Percentiles rank a stretch among this genome's conserved stretches.
Conservation (phyloP, 2,113 vertebrate genomes). For the Carettochelys insculpta region DNA sequence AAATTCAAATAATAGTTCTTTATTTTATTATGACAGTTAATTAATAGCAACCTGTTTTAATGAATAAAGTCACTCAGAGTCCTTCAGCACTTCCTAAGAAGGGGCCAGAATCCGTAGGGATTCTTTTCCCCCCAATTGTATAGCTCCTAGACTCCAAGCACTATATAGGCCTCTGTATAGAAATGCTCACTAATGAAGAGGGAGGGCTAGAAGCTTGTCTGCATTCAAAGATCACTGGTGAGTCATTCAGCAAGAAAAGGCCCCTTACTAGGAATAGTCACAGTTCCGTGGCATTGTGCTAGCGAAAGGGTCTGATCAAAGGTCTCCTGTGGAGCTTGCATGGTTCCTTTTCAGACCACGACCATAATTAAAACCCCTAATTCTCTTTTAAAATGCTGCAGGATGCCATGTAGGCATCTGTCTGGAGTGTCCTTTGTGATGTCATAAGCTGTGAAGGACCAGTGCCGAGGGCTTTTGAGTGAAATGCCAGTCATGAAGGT, state of each 20-base stretch:
- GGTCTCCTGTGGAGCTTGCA: slow-evolving; percentile 83
- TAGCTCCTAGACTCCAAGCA: slow-evolving; percentile 75
- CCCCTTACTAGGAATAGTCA: slow-evolving; percentile 87
- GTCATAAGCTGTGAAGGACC: slow-evolving; percentile 88
- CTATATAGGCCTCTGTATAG: slow-evolving; percentile 86
- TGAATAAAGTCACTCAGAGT: slow-evolving; percentile 88
- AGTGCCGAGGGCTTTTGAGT: slow-evolving; percentile 83
- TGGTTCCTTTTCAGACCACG: slow-evolving; percentile 87
- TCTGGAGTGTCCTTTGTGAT: slow-evolving; percentile 90
- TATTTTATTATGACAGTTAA: slow-evolving; percentile 91
- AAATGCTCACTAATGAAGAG: slow-evolving; percentile 91
- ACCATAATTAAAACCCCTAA: slow-evolving; percentile 92
- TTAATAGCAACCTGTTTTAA: slow-evolving; percentile 91
- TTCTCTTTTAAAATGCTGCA: slow-evolving; percentile 92
- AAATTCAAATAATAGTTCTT: slow-evolving; percentile 88
- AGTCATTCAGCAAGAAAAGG: slow-evolving; percentile 87
- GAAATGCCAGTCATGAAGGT: slow-evolving; percentile 87
- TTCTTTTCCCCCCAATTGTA: slow-evolving; percentile 83
- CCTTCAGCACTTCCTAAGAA: slow-evolving; percentile 88
- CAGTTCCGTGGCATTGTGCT: slow-evolving; percentile 90
- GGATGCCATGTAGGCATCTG: slow-evolving; percentile 90
- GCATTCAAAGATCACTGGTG: slow-evolving; percentile 90
- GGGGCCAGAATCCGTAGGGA: slow-evolving; percentile 83
- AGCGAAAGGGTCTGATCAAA: slow-evolving; percentile 85
- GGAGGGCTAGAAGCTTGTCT: slow-evolving; percentile 86